Percentiles rank a stretch among this genome's conserved stretches.
Evolutionary conservation across 2,888 invertebrate genomes (phyloP).

Genomic region (Cheilosia scutellata): DNA sequence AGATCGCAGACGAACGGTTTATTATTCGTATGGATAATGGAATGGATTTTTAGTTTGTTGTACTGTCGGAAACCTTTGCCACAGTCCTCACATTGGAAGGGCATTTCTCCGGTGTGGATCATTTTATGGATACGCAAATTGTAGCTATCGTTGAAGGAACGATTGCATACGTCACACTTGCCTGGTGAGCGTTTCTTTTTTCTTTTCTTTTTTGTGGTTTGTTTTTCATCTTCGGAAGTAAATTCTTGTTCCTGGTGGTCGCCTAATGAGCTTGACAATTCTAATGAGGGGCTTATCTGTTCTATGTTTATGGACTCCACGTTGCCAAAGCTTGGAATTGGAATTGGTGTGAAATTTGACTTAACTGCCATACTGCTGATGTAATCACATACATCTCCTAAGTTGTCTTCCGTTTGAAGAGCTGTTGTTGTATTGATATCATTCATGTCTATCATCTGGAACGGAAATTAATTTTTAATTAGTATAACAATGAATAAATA

Average conservation of each 20-base stretch:
- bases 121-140: slow-evolving; percentile 81
- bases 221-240: slow-evolving; percentile 12
- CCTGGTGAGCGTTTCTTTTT: slow-evolving; percentile 76
- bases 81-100: slow-evolving; percentile 79
- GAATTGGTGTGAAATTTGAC: background rate
- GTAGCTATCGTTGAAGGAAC: slow-evolving; percentile 79
- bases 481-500: background rate
- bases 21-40: slow-evolving; percentile 79
- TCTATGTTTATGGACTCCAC: slow-evolving; percentile 1
- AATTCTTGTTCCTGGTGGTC: slow-evolving; percentile 20
- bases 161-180: slow-evolving; percentile 78
- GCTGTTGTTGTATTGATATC: background rate
- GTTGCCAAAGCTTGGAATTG: slow-evolving; percentile 1
- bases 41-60: slow-evolving; percentile 80
- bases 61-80: slow-evolving; percentile 81
- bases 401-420: background rate
- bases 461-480: background rate
- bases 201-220: slow-evolving; percentile 19
- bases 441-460: slow-evolving; percentile 47
- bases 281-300: background rate
- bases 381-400: slow-evolving; percentile 26
- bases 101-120: slow-evolving; percentile 81
- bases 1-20: slow-evolving; percentile 80
- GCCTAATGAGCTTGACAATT: background rate
- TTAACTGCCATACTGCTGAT: background rate